Evolutionary conservation across 1,140 invertebrate genomes (phyloP).

Genomic region (Anastatus disparis): DNA sequence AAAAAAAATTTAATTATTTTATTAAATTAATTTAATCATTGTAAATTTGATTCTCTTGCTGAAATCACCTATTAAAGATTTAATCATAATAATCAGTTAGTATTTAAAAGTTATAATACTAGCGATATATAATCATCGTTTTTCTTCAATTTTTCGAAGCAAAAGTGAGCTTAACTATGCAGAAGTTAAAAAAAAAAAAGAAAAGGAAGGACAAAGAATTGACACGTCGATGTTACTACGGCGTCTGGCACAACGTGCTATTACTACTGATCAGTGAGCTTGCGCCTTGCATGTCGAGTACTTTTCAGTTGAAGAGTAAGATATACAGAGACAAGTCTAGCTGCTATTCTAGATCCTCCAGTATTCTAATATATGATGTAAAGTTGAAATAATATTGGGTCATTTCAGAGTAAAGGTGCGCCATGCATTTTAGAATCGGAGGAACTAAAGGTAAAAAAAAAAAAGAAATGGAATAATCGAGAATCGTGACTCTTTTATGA

Average conservation of each 20-base stretch:
- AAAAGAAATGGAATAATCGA: neutral
- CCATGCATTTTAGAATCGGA: slow-evolving; percentile 30
- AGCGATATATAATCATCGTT: too few relatives aligned
- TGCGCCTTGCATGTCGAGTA: neutral
- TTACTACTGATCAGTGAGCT: slow-evolving; percentile 16
- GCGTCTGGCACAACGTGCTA: slow-evolving; percentile 30
- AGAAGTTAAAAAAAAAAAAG: neutral
- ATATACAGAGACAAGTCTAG: neutral
- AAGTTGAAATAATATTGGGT: slow-evolving; percentile 41
- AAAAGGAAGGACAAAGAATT: neutral
- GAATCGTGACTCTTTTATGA: neutral
- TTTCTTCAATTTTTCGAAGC: neutral
- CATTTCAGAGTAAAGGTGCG: slow-evolving; percentile 20
- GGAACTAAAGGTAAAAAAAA: neutral
- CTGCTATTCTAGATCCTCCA: neutral
- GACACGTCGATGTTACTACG: slow-evolving; percentile 23
- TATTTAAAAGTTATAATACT: too few relatives aligned
- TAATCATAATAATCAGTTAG: too few relatives aligned
- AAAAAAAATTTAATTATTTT: too few relatives aligned
- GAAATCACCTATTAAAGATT: too few relatives aligned
- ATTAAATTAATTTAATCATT: too few relatives aligned
- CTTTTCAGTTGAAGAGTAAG: neutral
- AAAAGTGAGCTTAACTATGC: neutral
- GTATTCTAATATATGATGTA: slow-evolving; percentile 34
- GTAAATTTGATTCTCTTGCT: too few relatives aligned